Evolutionary conservation across 2,797 vertebrate genomes (phyloP).

Genomic region (Crax fasciolata): DNA sequence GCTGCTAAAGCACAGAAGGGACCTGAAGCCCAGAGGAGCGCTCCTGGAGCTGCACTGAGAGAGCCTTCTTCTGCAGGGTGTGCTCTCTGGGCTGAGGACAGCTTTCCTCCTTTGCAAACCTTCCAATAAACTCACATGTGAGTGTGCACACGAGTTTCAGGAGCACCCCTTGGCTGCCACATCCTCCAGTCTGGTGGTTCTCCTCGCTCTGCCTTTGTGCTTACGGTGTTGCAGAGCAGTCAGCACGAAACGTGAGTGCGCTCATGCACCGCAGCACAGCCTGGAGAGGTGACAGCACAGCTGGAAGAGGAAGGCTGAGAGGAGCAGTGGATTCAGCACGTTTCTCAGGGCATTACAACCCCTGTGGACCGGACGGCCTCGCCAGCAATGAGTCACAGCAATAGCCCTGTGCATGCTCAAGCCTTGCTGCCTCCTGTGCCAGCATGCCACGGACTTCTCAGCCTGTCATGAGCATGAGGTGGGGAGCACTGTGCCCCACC

Average conservation of each 20-base stretch:
- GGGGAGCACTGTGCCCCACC: accelerated
- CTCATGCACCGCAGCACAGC: background rate
- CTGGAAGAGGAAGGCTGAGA: background rate
- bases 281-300: accelerated
- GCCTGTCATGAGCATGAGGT: accelerated
- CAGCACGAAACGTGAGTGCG: accelerated
- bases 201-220: background rate
- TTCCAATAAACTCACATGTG: background rate
- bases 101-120: background rate
- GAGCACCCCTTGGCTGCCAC: background rate
- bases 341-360: background rate
- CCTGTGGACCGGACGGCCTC: background rate
- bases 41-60: background rate
- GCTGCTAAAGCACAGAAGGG: background rate
- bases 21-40: background rate
- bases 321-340: accelerated
- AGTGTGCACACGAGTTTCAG: background rate
- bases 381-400: background rate
- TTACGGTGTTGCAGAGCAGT: background rate
- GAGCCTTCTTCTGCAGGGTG: background rate
- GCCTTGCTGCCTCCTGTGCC: background rate
- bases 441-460: background rate
- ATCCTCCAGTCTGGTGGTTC: background rate
- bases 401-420: accelerated
- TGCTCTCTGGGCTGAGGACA: background rate